Conservation (phyloP, 2,113 vertebrate species). For the Himantopus leucocephalus region DNA sequence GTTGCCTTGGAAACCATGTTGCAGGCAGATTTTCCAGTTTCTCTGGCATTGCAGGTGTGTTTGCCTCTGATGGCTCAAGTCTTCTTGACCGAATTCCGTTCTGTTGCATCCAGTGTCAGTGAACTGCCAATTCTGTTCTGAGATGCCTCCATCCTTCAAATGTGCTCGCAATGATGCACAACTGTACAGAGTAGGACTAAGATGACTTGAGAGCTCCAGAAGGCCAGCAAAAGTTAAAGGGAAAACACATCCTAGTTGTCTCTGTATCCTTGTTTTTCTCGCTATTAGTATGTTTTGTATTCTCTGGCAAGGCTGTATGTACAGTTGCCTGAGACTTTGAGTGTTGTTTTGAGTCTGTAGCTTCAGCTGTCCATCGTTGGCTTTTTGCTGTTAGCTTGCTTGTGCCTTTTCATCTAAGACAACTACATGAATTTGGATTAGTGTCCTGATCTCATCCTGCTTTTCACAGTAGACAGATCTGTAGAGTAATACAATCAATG, state of each 20-base stretch:
- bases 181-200: background rate
- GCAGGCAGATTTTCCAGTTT: constrained; percentile 9
- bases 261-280: background rate
- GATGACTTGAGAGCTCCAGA: background rate
- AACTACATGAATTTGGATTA: background rate
- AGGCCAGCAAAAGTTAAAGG: background rate
- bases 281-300: background rate
- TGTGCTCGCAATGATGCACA: background rate
- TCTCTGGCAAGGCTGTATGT: background rate
- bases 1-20: constrained; percentile 59
- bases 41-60: background rate
- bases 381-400: background rate
- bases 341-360: background rate
- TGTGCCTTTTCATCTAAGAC: background rate
- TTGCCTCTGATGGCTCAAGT: background rate
- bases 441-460: background rate
- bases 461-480: background rate
- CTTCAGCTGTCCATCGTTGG: background rate
- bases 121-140: background rate
- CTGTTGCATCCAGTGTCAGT: background rate
- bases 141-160: background rate
- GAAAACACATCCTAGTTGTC: background rate
- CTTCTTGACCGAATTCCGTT: background rate
- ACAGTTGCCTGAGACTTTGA: background rate
- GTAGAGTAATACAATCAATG: background rate